These are phyloP conservation scores for Scaptomyza flava DNA, from an alignment of 2,888 invertebrate genomes.

Conservation along the genomic window DNA sequence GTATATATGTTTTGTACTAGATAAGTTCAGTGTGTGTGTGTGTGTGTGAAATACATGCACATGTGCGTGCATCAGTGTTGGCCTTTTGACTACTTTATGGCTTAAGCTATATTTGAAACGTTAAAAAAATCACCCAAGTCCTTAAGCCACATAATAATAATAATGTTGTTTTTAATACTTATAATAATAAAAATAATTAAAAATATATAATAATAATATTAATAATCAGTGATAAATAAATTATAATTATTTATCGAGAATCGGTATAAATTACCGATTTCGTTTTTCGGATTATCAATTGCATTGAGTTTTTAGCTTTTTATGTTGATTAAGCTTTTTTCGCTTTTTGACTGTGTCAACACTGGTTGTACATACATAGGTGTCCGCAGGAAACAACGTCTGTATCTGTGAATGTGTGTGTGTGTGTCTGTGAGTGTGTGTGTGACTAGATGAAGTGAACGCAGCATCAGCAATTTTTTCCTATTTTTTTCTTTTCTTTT, in stretches of 20 bases:
- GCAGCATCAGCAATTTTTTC: conserved; percentile 53
- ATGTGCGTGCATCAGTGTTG: conserved; percentile 32
- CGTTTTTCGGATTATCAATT: no score
- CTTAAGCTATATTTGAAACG: not conserved
- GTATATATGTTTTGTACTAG: conserved; percentile 5
- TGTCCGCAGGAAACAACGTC: conserved; percentile 47
- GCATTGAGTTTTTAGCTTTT: not conserved
- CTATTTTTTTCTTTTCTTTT: conserved; percentile 11
- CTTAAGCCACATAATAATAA: no score
- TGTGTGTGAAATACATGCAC: not conserved
- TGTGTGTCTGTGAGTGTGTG: conserved; percentile 50
- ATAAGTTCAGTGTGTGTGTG: conserved; percentile 25
- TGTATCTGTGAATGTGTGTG: conserved; percentile 46
- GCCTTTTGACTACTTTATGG: not conserved
- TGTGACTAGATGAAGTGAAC: conserved; percentile 66
- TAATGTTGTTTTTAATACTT: no score
- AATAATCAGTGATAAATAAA: no score
- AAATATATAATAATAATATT: no score
- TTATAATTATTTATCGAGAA: no score
- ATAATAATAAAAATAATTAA: no score
- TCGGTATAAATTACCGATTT: no score
- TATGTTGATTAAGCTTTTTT: conserved; percentile 1
- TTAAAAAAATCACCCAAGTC: no score
- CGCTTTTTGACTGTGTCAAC: not conserved
- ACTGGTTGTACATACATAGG: conserved; percentile 22